A percentile compares a stretch with the other conserved stretches of the same genome.
Evolutionary conservation across 2,797 vertebrate genomes (phyloP).

Genomic region (Tenualosa thibaudeaui): DNA sequence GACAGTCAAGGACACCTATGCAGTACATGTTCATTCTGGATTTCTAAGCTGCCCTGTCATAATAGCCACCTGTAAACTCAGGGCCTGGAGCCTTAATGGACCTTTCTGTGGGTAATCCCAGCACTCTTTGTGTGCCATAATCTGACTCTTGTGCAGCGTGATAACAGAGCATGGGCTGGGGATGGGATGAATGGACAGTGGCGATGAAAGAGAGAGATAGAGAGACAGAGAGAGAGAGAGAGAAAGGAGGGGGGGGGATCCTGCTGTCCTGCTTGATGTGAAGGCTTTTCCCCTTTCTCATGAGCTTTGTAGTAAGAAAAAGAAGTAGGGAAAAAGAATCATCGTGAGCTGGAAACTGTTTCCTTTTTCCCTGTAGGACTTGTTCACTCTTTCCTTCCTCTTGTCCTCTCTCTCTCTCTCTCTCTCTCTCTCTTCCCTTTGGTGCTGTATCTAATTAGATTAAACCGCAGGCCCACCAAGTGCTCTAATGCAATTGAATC

Average conservation of each 20-base stretch:
- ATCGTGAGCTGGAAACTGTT: neutral
- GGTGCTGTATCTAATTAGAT: conserved; percentile 76
- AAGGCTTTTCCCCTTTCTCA: neutral
- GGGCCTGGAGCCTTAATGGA: neutral
- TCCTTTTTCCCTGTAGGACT: neutral
- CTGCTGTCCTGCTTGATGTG: neutral
- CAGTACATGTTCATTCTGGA: conserved; percentile 16
- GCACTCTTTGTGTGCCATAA: neutral
- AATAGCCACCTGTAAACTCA: neutral
- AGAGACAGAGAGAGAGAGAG: neutral
- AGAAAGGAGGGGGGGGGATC: neutral
- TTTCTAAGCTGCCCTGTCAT: neutral
- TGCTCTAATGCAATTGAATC: conserved; percentile 78
- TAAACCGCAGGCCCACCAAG: conserved; percentile 70
- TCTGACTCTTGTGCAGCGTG: neutral
- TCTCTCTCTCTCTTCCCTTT: conserved; percentile 56
- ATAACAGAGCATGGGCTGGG: neutral
- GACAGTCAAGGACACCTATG: conserved; percentile 17
- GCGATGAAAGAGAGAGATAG: neutral
- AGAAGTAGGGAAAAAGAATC: neutral
- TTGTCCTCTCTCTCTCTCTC: conserved; percentile 55
- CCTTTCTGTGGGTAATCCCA: conserved; percentile 2
- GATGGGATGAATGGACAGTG: neutral
- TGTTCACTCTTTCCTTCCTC: conserved; percentile 29
- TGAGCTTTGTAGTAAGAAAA: neutral